Conservation (phyloP, 37 sponge, comb jelly and placozoan species). For the Ephydatia muelleri region DNA sequence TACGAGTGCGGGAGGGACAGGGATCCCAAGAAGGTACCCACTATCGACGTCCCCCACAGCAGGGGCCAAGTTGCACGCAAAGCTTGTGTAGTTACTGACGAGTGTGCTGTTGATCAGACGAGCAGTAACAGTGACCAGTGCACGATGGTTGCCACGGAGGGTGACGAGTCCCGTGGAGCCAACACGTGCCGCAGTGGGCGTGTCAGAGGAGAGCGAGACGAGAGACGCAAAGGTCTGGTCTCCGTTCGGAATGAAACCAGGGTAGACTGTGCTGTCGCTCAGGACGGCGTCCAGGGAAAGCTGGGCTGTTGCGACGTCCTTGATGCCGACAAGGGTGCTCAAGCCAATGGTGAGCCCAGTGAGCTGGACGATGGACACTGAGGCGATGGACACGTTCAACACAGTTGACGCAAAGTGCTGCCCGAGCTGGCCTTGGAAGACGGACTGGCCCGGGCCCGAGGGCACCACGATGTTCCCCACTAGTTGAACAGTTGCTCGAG, state of each 20-base stretch:
- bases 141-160: slow-evolving; percentile 45
- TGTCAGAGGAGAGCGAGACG: slow-evolving; percentile 31
- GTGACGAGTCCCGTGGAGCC: slow-evolving; percentile 35
- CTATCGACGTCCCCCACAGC: slow-evolving; percentile 80
- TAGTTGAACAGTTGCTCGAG: not conserved
- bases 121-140: slow-evolving; percentile 41
- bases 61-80: slow-evolving; percentile 74
- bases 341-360: slow-evolving; percentile 3
- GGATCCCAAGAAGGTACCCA: slow-evolving; percentile 55
- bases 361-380: slow-evolving; percentile 29
- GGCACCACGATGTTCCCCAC: slow-evolving; percentile 29
- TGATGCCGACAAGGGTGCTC: slow-evolving; percentile 45
- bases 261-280: slow-evolving; percentile 41
- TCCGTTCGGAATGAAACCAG: slow-evolving; percentile 21
- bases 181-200: slow-evolving; percentile 31
- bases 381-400: slow-evolving; percentile 7
- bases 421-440: slow-evolving; percentile 54
- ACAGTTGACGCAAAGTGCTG: slow-evolving; percentile 4
- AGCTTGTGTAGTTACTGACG: slow-evolving; percentile 7
- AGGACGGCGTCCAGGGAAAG: slow-evolving; percentile 33
- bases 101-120: not conserved
- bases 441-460: not conserved
- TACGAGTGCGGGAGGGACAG: slow-evolving; percentile 35
- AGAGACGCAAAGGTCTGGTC: slow-evolving; percentile 25
- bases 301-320: slow-evolving; percentile 4